A percentile compares a stretch with the other conserved stretches of the same genome.
These are phyloP conservation scores for Dissostichus mawsoni DNA, from an alignment of 2,113 vertebrate genomes.

Conservation along the genomic window DNA sequence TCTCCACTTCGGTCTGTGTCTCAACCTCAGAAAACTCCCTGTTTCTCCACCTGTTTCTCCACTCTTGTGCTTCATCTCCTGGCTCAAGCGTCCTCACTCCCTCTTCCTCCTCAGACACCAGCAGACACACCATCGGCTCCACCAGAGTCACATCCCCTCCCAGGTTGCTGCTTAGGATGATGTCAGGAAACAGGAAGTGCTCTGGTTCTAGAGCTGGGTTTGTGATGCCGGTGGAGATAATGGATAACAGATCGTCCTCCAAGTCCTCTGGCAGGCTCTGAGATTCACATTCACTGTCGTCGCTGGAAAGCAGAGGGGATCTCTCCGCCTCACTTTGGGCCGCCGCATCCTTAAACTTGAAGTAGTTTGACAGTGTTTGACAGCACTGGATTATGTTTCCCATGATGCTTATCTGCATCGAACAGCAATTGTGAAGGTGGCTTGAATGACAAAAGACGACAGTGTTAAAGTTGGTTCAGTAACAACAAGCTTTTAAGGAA, in stretches of 20 bases:
- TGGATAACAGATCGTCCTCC: conserved; percentile 53
- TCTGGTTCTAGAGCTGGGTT: conserved; percentile 69
- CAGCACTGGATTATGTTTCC: conserved; percentile 83
- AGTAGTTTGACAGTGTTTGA: conserved; percentile 58
- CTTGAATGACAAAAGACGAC: conserved; percentile 12
- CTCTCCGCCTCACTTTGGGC: conserved; percentile 44
- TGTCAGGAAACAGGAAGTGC: conserved; percentile 82
- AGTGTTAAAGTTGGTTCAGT: background rate
- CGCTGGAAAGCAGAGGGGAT: conserved; percentile 77
- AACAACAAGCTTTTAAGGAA: background rate
- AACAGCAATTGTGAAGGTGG: conserved; percentile 18
- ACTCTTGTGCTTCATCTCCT: conserved; percentile 13
- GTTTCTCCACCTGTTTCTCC: background rate
- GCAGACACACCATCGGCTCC: conserved; percentile 78
- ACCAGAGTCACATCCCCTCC: conserved; percentile 66
- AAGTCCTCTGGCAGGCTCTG: conserved; percentile 40
- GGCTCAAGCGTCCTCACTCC: conserved; percentile 33
- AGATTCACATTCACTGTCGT: conserved; percentile 61
- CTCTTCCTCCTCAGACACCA: conserved; percentile 76
- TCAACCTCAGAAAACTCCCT: conserved; percentile 59
- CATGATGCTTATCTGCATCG: conserved; percentile 66
- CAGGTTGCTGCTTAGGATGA: conserved; percentile 81
- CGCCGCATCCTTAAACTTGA: conserved; percentile 46
- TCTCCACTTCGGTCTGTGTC: conserved; percentile 69
- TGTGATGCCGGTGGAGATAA: conserved; percentile 32